Base-by-base conservation (phyloP, 2,888 invertebrate genomes). In the Aphodius sticticus region DNA sequence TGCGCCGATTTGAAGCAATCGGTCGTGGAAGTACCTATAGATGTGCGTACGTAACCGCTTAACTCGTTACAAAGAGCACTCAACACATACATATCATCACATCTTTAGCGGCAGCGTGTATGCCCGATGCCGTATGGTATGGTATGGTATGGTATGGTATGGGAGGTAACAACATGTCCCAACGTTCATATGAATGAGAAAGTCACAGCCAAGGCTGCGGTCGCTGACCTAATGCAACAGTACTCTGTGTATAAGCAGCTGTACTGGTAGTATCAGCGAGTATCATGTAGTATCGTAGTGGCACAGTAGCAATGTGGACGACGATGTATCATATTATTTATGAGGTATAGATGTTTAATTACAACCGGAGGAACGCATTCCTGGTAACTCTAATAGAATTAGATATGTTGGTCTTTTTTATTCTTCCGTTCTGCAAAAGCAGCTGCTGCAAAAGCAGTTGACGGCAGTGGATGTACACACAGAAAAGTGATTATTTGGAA, bases 131-230 rank as follows among this genome's bases (percentile, higher is more conserved):
- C 26, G 26, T 26, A 26, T 26, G 26, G 26, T 26, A 26, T 26
- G 26, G 26, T 26, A 26, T 26, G 26, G 26, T 26, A 26, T 26
- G 26, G 26, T 26, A 26, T 26, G 26, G 53, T 53, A 53, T 53
- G 53, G 53, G 53, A 7, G 53, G 53, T 53, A n/a, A 53, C 53
- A 5, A 53, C 9, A 53, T 53, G 53, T 53, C 53, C 53, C 53
- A 53, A 53, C 53, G 53, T 53, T 12, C 53, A 53, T 53, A 86
- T 87, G 87, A 87, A 87, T 87, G 87, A 85, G 87, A 88, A 88
- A 88, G 88, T 88, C 88, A 88, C 86, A 88, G 88, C 88, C 88
- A 88, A 88, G 88, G 88, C 87, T 88, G 87, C 85, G 88, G 88
- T 88, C 87, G 86, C 85, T 87, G 88, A 88, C 88, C 88, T 87